Evolutionary conservation across 2,797 vertebrate genomes (phyloP).

Genomic region (Eospalax fontanierii): DNA sequence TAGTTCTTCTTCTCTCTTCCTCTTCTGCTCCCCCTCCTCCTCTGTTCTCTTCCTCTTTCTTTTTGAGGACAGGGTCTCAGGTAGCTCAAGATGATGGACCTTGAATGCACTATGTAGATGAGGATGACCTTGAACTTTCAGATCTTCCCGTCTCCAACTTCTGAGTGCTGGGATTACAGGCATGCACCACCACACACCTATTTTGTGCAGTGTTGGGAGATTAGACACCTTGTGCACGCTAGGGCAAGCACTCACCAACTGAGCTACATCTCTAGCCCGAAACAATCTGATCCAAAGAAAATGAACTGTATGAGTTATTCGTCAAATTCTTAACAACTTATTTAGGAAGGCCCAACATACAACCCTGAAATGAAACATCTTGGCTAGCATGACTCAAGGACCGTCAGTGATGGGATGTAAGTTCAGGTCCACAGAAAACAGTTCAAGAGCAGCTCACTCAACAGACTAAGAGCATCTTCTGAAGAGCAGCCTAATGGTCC

Average conservation of each 20-base stretch:
- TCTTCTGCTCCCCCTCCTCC: background rate
- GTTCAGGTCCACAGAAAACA: background rate
- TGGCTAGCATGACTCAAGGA: background rate
- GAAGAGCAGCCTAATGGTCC: conserved; percentile 25
- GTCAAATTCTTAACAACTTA: conserved; percentile 39
- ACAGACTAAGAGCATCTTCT: background rate
- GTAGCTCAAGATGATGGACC: background rate
- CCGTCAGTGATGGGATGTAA: background rate
- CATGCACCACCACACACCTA: too few relatives aligned
- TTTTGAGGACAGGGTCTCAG: too few relatives aligned
- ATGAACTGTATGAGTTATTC: background rate
- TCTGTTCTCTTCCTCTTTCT: too few relatives aligned
- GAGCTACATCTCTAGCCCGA: background rate
- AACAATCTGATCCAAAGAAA: background rate
- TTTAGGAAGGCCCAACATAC: background rate
- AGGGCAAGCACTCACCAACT: background rate
- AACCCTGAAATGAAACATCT: background rate
- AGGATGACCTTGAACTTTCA: background rate
- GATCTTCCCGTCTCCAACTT: background rate
- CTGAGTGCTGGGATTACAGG: background rate
- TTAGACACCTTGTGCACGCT: background rate
- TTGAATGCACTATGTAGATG: background rate
- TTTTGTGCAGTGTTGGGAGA: background rate
- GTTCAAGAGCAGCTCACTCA: background rate
- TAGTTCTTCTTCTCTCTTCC: too few relatives aligned